These are phyloP conservation scores for Papilio polyxenes DNA, from an alignment of 1,140 invertebrate genomes.

Conservation along the genomic window DNA sequence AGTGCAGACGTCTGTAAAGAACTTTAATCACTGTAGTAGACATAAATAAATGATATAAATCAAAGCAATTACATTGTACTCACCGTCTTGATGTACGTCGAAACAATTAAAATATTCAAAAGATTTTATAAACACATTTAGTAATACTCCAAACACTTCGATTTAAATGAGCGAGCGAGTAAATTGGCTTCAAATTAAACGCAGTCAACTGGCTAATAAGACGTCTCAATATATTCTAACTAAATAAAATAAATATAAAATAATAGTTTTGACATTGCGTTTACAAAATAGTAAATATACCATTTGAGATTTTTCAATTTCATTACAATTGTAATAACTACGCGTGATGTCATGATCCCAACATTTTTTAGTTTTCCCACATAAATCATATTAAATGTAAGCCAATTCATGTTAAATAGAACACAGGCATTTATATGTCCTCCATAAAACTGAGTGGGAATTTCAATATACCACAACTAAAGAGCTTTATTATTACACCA, in stretches of 20 bases:
- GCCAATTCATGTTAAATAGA: conserved; percentile 10
- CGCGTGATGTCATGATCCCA: background rate
- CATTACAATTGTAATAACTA: too few relatives aligned
- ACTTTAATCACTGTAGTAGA: too few relatives aligned
- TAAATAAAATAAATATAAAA: too few relatives aligned
- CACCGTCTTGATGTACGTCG: background rate
- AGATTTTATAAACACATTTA: background rate
- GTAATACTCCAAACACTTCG: background rate
- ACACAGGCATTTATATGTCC: background rate
- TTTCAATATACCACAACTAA: conserved; percentile 18
- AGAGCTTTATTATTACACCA: conserved; percentile 23
- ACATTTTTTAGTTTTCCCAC: background rate
- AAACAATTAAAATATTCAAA: background rate
- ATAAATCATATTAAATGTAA: background rate
- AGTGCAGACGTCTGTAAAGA: too few relatives aligned
- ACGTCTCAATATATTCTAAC: background rate
- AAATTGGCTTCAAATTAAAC: background rate
- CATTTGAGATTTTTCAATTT: too few relatives aligned
- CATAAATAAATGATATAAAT: background rate
- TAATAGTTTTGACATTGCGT: too few relatives aligned
- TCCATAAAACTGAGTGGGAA: conserved; percentile 21
- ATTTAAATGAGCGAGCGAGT: background rate
- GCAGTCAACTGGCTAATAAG: background rate
- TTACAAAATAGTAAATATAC: too few relatives aligned
- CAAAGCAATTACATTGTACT: background rate